Evolutionary conservation across 2,888 invertebrate genomes (phyloP), one percentile per base, ranked within the genome.

Genomic region (Maniola hyperantus): DNA sequence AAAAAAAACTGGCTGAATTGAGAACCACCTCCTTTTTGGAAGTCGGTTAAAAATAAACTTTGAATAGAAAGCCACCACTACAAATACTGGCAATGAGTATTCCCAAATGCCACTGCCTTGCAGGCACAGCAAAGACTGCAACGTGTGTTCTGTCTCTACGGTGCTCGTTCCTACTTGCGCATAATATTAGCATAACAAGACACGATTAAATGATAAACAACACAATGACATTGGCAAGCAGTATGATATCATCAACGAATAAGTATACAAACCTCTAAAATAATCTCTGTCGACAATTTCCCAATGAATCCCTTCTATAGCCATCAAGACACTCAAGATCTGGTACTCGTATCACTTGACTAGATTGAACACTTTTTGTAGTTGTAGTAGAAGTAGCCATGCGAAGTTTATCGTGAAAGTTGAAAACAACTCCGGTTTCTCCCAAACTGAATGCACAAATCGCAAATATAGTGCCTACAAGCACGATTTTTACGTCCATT

Each of bases 281-380:
- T 73, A 88, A 79, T 76, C 76, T 74, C 69, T 75, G 72, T 64
- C 88, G 80, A 74, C 89, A 89, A 51, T 76, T 77, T 39, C 83
- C 82, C 51, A 78, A 66, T 44, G 61, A 15, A 70, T 89, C 89
- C n/a, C 83, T 79, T 65, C 80, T 79, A 61, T 81, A 77, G 6
- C 84, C 83, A 5, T 73, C 68, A 5, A 77, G 79, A 63, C 89
- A 89, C 64, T 75, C 74, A 36, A 88, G 70, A 42, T 82, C 81
- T 8, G 87, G 89, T 20, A 89, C 79, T 75, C 84, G 77, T 71
- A 89, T 89, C 63, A 89, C 80, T 80, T 88, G 87, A 64, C 84
- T 70, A 48, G 77, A 72, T 64, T 82, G 71, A 54, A 81, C 58
- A 51, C 26, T 51, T 51, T 63, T 72, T 64, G 74, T 74, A 4